These are phyloP conservation scores for Heliconius sara DNA, from an alignment of 2,888 invertebrate genomes.

Conservation along the genomic window DNA sequence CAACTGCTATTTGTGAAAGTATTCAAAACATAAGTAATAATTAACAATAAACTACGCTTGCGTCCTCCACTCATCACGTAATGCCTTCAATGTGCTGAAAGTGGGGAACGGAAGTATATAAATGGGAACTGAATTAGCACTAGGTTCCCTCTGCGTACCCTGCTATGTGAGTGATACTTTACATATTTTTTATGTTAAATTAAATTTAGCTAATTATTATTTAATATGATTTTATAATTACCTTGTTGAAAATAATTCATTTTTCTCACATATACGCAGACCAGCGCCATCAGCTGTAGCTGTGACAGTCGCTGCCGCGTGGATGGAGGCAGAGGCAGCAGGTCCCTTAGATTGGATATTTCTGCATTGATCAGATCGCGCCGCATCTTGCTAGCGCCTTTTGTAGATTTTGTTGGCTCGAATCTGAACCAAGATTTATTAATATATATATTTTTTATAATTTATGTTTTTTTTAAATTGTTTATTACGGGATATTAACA, in stretches of 20 bases:
- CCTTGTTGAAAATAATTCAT: conserved; percentile 99
- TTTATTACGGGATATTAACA: neutral
- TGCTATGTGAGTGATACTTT: neutral
- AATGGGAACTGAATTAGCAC: too few species aligned
- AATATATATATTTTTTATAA: neutral
- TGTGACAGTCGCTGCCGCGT: conserved; percentile 98
- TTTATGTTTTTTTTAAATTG: neutral
- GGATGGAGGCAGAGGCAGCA: conserved; percentile 97
- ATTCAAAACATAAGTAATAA: too few species aligned
- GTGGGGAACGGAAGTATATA: too few species aligned
- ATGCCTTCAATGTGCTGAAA: too few species aligned
- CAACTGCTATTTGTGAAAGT: too few species aligned
- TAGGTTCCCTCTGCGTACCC: too few species aligned
- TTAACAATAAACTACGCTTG: too few species aligned
- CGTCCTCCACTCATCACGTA: too few species aligned
- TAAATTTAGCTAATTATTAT: neutral
- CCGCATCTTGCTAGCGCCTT: conserved; percentile 99
- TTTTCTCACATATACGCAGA: conserved; percentile 99
- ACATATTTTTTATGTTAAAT: neutral
- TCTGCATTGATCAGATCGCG: conserved; percentile 99
- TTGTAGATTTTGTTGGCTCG: conserved; percentile 98
- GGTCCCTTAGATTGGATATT: conserved; percentile 97
- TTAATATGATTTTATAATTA: conserved; percentile 62
- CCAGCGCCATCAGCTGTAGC: conserved; percentile 98
- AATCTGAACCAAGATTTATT: conserved; percentile 84